phyloP scores from a whole-genome alignment of 2,888 invertebrate genomes.

The Mesochorus sp. region DNA sequence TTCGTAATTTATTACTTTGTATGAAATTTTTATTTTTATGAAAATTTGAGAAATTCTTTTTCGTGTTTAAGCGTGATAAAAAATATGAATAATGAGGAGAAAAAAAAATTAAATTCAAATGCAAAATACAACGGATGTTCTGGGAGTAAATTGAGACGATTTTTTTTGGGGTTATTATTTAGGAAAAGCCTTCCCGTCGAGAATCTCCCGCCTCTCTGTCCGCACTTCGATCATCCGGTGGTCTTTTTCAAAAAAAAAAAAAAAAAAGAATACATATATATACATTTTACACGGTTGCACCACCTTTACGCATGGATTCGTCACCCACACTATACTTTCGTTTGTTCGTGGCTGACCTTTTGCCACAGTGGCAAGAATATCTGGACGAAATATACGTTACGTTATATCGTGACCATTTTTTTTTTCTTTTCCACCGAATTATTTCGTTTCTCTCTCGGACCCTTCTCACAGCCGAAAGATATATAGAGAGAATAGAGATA shows the following conservation, averaged over 20 bases:
- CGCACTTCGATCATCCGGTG: conserved; percentile 48
- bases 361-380: conserved; percentile 14
- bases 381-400: conserved; percentile 36
- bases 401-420: conserved; percentile 57
- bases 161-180: conserved; percentile 13
- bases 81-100: too few relatives aligned
- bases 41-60: too few relatives aligned
- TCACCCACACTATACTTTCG: conserved; percentile 16
- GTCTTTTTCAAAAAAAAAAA: conserved; percentile 23
- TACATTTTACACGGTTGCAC: neutral
- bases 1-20: too few relatives aligned
- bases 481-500: neutral
- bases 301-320: conserved; percentile 10
- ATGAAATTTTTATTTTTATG: too few relatives aligned
- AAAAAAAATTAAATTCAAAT: too few relatives aligned
- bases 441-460: neutral
- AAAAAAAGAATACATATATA: too few relatives aligned
- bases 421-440: conserved; percentile 22
- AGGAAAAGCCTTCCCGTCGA: neutral
- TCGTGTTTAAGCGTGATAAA: too few relatives aligned
- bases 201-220: conserved; percentile 10
- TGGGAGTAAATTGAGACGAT: conserved; percentile 25
- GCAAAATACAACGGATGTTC: neutral
- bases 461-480: conserved; percentile 4
- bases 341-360: conserved; percentile 57